A percentile compares a stretch with the other conserved stretches of the same genome.
Conservation (phyloP, 2,888 invertebrate genomes). For the Drosophila leonis region DNA sequence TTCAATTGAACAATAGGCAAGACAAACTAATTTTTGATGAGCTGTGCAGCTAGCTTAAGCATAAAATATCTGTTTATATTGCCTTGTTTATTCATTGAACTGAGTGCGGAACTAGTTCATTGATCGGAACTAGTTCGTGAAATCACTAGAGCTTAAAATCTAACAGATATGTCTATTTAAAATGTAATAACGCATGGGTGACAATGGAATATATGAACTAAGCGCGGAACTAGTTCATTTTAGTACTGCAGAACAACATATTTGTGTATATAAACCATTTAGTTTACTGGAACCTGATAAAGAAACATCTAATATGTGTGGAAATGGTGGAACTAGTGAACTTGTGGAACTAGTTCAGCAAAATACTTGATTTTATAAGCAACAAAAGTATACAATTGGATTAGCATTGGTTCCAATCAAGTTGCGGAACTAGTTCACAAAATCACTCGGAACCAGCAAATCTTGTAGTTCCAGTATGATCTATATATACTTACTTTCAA, state of each 20-base stretch:
- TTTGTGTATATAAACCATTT: background rate
- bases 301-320: background rate
- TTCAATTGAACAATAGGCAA: background rate
- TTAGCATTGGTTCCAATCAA: background rate
- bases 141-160: background rate
- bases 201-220: background rate
- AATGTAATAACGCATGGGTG: background rate
- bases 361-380: background rate
- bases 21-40: background rate
- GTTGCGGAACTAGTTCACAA: slow-evolving; percentile 2
- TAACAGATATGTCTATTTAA: background rate
- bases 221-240: background rate
- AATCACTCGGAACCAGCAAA: background rate
- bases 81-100: too few relatives aligned
- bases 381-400: background rate
- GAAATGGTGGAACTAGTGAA: background rate
- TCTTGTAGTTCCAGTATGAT: background rate
- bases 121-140: background rate
- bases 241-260: background rate
- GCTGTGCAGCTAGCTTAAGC: background rate
- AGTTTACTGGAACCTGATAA: background rate
- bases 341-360: background rate
- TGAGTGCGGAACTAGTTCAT: background rate
- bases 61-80: too few relatives aligned
- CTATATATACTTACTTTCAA: background rate